Conservation (phyloP, 2,113 vertebrate species). For the Sinosuthora webbiana region DNA sequence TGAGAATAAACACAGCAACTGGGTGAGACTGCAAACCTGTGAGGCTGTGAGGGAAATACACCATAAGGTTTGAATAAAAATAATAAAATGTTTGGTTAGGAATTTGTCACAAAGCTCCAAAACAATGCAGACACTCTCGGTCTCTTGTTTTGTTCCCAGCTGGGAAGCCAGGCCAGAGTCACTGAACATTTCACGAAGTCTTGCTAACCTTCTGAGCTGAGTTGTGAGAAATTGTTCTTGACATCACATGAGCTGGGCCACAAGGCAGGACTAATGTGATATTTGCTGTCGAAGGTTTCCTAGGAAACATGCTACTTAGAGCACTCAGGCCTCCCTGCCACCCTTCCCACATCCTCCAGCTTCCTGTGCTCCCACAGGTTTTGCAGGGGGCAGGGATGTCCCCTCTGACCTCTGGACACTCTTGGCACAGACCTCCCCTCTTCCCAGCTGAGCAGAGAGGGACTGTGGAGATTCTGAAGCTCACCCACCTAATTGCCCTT, state of each 20-base stretch:
- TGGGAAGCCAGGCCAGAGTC: neutral
- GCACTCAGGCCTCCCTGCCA: neutral
- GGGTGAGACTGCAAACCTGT: neutral
- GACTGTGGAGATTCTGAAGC: neutral
- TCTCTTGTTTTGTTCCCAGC: neutral
- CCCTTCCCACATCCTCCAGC: neutral
- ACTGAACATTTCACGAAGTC: slow-evolving; percentile 42
- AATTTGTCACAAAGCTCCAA: neutral
- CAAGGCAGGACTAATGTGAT: slow-evolving; percentile 63
- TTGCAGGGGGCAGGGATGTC: neutral
- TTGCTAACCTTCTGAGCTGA: slow-evolving; percentile 58
- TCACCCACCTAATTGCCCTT: neutral
- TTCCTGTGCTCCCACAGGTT: neutral
- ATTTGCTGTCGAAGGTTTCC: slow-evolving; percentile 60
- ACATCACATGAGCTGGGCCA: slow-evolving; percentile 59
- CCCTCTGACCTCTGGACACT: neutral
- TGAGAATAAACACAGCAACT: neutral
- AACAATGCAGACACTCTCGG: neutral
- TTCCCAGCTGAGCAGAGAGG: neutral
- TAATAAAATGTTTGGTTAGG: neutral
- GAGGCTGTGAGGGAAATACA: neutral
- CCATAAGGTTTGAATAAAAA: neutral
- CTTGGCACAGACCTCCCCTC: rapidly evolving
- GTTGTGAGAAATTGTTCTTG: slow-evolving; percentile 67
- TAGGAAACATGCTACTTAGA: slow-evolving; percentile 53